Base-by-base conservation (phyloP, 2,797 vertebrate genomes). In the Intellagama lesueurii region DNA sequence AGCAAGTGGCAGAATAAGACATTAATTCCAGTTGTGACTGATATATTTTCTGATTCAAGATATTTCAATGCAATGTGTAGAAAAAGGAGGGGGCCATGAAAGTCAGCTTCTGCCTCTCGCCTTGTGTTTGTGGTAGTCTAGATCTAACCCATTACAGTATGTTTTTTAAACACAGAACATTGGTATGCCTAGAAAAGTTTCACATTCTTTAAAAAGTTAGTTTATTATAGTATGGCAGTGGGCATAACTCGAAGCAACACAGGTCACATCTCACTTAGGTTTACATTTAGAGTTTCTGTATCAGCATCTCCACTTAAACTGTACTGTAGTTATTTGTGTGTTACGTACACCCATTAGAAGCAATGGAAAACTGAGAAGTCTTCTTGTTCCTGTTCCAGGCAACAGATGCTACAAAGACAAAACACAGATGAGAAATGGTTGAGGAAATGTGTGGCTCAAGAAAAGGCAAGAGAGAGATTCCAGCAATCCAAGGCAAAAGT, bases 371-470 rank as follows among this genome's bases (percentile, higher is more conserved):
- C 64, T 87, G 6, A 66, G 22, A 28, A 44, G 12, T 17, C 4
- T 92, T 88, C 56, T 40, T 52, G 86, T 92, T 14, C 32, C 35
- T 22, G 4, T 28, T 47, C 47, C 89, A 95, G 95, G 87, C 93
- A 93, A 86, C 90, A 90, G 86, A 78, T 89, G 35, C 79, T 92
- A 4, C 87, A 92, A 79, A 94, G 91, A 87, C 91, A 88, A 91
- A 94, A 92, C 44, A 40, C n/a, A 80, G 83, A 93, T 68, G 96
- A 96, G 91, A 94, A 92, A 78, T 86, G 76, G 52, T 92, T 94
- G 81, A 83, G 90, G 28, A 78, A 94, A 56, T 91, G 88, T 70
- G 81, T 96, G 83, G n/a, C 93, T 60, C 89, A 91, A 77, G 91
- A 92, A 28, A 93, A 95, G 69, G n/a, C 93, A 24, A 94, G 35